Conservation (phyloP, 2,888 invertebrate genomes). For the Oasisia sp. region DNA sequence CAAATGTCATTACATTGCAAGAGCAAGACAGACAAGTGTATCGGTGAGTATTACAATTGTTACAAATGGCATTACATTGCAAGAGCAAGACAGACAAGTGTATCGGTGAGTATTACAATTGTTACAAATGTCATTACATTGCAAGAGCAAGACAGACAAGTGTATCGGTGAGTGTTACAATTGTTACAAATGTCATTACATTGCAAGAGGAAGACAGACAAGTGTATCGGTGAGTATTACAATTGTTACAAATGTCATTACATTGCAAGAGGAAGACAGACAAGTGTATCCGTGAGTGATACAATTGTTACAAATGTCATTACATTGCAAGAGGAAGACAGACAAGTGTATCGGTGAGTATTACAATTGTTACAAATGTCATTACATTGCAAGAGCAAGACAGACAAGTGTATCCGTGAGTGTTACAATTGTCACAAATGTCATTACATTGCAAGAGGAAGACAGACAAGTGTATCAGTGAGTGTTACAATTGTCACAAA, state of each 20-base stretch:
- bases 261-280: background rate
- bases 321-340: background rate
- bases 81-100: background rate
- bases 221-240: background rate
- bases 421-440: background rate
- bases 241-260: background rate
- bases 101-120: background rate
- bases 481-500: background rate
- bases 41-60: background rate
- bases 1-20: background rate
- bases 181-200: background rate
- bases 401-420: background rate
- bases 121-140: background rate
- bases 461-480: background rate
- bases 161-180: background rate
- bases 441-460: background rate
- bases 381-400: background rate
- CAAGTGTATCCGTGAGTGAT: background rate
- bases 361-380: background rate
- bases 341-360: background rate
- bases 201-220: background rate
- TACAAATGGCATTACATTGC: background rate
- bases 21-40: too few relatives aligned
- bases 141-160: background rate
- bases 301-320: background rate